These are phyloP conservation scores for Mola mola DNA, from an alignment of 2,113 vertebrate species.

Conservation along the genomic window DNA sequence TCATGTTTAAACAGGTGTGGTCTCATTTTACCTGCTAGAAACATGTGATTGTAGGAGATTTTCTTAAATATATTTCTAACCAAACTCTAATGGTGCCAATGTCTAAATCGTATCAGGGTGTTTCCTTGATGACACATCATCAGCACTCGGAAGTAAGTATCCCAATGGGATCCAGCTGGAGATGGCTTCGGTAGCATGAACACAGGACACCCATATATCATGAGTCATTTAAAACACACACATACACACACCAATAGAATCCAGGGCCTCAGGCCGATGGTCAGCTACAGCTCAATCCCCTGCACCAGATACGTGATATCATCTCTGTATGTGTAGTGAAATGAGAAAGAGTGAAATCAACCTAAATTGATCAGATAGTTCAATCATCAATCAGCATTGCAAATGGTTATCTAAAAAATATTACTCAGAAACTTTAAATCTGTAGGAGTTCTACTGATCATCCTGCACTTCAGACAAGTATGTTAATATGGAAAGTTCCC, in stretches of 20 bases:
- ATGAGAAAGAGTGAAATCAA: not conserved
- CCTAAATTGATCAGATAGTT: too few relatives aligned
- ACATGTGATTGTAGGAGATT: too few relatives aligned
- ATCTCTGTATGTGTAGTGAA: not conserved
- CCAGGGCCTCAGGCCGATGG: too few relatives aligned
- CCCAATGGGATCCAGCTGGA: slow-evolving; percentile 36
- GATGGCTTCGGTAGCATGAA: slow-evolving; percentile 27
- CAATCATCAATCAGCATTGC: too few relatives aligned
- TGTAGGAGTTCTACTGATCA: not conserved
- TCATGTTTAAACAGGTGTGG: too few relatives aligned
- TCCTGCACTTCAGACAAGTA: not conserved
- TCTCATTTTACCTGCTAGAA: too few relatives aligned
- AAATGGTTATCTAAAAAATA: too few relatives aligned
- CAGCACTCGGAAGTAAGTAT: slow-evolving; percentile 9
- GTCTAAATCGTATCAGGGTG: too few relatives aligned
- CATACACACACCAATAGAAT: too few relatives aligned
- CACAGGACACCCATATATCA: not conserved
- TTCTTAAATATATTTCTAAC: not conserved
- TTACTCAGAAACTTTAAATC: too few relatives aligned
- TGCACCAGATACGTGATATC: not conserved
- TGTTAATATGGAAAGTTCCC: not conserved
- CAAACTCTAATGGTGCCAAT: not conserved
- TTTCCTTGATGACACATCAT: not conserved
- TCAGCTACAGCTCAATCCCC: too few relatives aligned
- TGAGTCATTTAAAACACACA: not conserved